A percentile compares a stretch with the other conserved stretches of the same genome.
Evolutionary conservation across 2,888 invertebrate genomes (phyloP).

Genomic region (Melieria crassipennis): DNA sequence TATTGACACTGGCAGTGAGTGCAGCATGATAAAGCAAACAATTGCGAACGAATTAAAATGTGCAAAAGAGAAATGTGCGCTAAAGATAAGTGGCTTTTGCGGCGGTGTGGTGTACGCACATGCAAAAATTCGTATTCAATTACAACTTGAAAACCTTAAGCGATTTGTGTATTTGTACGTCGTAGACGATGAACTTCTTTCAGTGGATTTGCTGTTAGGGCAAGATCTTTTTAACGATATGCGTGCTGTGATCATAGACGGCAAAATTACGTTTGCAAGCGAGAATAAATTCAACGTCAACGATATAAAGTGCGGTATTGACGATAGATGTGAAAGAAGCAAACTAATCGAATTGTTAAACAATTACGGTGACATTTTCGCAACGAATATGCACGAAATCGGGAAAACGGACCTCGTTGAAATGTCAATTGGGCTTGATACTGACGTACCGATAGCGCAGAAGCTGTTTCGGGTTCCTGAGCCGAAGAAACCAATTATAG

Average conservation of each 20-base stretch:
- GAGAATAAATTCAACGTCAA: slow-evolving; percentile 16
- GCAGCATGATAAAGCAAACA: slow-evolving; percentile 29
- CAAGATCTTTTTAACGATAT: slow-evolving; percentile 16
- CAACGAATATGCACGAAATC: slow-evolving; percentile 27
- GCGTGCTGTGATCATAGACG: not conserved
- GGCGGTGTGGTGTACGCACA: not conserved
- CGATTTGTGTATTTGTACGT: slow-evolving; percentile 19
- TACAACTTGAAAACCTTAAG: slow-evolving; percentile 7
- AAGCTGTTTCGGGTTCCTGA: slow-evolving; percentile 31
- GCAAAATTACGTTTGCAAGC: slow-evolving; percentile 5
- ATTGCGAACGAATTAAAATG: slow-evolving; percentile 18
- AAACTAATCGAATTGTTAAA: slow-evolving; percentile 14
- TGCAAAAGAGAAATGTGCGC: slow-evolving; percentile 7
- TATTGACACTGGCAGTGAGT: slow-evolving; percentile 34
- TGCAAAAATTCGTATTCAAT: not conserved
- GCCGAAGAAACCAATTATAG: slow-evolving; percentile 18
- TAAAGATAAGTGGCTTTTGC: slow-evolving; percentile 28
- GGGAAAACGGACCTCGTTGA: slow-evolving; percentile 27
- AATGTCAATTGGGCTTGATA: slow-evolving; percentile 30
- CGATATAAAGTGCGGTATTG: slow-evolving; percentile 12
- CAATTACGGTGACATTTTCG: slow-evolving; percentile 24
- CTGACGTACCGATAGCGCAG: slow-evolving; percentile 22
- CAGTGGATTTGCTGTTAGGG: slow-evolving; percentile 16
- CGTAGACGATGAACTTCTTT: slow-evolving; percentile 17
- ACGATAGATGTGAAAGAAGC: not conserved